These are phyloP conservation scores for Typhlomys cinereus DNA, from an alignment of 2,113 vertebrate genomes.

Conservation along the genomic window DNA sequence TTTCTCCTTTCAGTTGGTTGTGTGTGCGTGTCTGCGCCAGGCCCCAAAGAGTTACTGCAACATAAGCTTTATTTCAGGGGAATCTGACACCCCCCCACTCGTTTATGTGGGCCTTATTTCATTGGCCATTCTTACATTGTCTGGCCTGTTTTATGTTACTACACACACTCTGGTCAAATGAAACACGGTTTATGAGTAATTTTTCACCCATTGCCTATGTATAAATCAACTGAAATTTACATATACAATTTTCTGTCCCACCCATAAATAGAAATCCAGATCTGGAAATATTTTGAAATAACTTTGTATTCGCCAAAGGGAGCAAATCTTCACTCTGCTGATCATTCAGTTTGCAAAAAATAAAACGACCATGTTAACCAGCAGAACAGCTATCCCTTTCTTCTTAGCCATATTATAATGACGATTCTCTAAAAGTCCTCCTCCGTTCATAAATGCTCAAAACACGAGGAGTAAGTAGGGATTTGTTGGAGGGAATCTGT, in stretches of 20 bases:
- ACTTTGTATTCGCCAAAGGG: not conserved
- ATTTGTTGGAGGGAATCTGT: not conserved
- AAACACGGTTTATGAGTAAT: not conserved
- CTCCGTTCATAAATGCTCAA: not conserved
- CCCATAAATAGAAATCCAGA: not conserved
- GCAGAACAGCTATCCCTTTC: not conserved
- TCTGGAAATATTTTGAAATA: not conserved
- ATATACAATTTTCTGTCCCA: not conserved
- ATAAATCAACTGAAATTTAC: not conserved
- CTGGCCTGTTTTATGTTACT: not conserved
- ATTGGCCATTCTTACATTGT: not conserved
- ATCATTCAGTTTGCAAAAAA: not conserved
- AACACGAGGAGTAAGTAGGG: conserved; percentile 25
- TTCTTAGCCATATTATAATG: not conserved
- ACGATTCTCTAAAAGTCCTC: not conserved
- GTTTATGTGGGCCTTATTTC: rapidly evolving
- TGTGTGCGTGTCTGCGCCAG: too few species aligned
- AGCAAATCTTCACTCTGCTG: not conserved
- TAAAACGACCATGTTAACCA: not conserved
- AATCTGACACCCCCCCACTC: not conserved
- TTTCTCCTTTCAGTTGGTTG: too few species aligned
- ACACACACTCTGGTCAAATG: not conserved
- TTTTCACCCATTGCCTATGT: not conserved
- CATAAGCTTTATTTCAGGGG: not conserved
- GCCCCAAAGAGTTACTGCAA: too few species aligned